Conservation (phyloP, 1,140 invertebrate species). For the Drosophila ambigua region DNA sequence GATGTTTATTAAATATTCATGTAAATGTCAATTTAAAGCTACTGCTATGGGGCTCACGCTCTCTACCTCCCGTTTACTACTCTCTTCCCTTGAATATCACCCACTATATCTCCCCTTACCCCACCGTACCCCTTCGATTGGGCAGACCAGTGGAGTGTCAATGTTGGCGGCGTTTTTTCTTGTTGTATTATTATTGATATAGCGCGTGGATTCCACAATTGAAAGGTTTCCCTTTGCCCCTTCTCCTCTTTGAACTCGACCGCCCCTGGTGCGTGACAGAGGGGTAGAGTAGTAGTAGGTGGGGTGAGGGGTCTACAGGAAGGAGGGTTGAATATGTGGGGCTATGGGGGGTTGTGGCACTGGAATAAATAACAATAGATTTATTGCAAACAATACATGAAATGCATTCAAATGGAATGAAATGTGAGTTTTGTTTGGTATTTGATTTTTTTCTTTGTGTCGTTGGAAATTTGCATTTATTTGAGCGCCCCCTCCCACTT, state of each 20-base stretch:
- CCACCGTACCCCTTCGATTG: conserved; percentile 8
- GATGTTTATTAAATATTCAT: conserved; percentile 83
- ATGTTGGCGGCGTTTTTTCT: conserved; percentile 56
- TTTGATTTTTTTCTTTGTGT: conserved; percentile 6
- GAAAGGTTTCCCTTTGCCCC: conserved; percentile 15
- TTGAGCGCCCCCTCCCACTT: neutral
- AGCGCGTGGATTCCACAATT: conserved; percentile 54
- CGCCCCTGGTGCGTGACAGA: conserved; percentile 23
- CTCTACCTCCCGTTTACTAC: neutral
- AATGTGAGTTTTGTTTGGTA: conserved; percentile 46
- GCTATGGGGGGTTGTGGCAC: neutral
- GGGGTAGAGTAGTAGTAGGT: no score
- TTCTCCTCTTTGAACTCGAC: conserved; percentile 48
- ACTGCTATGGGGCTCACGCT: conserved; percentile 13
- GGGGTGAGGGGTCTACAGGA: neutral
- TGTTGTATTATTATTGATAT: conserved; percentile 59
- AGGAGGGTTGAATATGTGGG: conserved; percentile 1
- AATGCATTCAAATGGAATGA: conserved; percentile 71
- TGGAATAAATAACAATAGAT: conserved; percentile 73
- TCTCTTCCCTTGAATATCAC: neutral
- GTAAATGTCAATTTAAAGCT: conserved; percentile 83
- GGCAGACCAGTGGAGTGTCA: conserved; percentile 45
- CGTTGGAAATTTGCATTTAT: conserved; percentile 12
- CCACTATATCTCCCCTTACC: neutral
- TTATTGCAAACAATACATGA: conserved; percentile 76